Evolutionary conservation across 2,888 invertebrate genomes (phyloP).

Genomic region (Drosophila mercatorum): DNA sequence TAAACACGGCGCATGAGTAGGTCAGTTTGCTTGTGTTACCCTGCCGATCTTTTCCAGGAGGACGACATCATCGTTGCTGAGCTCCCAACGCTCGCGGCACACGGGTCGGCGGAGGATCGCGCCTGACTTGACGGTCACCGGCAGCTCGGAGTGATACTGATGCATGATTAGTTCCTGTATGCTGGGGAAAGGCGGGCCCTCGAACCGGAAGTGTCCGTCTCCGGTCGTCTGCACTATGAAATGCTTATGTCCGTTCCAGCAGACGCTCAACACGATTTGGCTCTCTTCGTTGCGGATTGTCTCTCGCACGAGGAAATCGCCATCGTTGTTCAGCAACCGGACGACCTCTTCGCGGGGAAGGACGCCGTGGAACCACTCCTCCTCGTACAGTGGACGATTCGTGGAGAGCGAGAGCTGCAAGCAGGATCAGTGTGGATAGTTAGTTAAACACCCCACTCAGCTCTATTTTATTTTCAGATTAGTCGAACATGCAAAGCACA

Average conservation of each 20-base stretch:
- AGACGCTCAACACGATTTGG: slow-evolving; percentile 96
- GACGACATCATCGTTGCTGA: slow-evolving; percentile 97
- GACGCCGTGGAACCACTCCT: slow-evolving; percentile 99
- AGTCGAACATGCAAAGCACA: slow-evolving; percentile 61
- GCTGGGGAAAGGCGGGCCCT: slow-evolving; percentile 96
- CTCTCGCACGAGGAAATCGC: slow-evolving; percentile 97
- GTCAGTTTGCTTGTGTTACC: slow-evolving; percentile 86
- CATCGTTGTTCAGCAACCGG: slow-evolving; percentile 94
- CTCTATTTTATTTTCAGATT: slow-evolving; percentile 24
- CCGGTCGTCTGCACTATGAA: slow-evolving; percentile 98
- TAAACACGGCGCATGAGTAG: fast-evolving
- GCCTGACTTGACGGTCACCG: slow-evolving; percentile 96
- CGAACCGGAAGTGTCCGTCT: slow-evolving; percentile 96
- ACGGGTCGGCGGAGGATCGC: slow-evolving; percentile 94
- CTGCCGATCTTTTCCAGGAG: slow-evolving; percentile 96
- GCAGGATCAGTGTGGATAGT: slow-evolving; percentile 6
- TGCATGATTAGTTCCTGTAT: slow-evolving; percentile 96
- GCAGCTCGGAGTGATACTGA: slow-evolving; percentile 93
- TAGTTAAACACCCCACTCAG: slow-evolving; percentile 5
- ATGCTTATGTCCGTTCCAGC: slow-evolving; percentile 98
- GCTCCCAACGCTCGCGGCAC: slow-evolving; percentile 96
- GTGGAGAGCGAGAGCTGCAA: slow-evolving; percentile 84
- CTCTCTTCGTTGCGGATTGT: slow-evolving; percentile 95
- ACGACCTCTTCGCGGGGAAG: slow-evolving; percentile 98
- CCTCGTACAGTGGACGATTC: slow-evolving; percentile 92